Evolutionary conservation across 2,797 vertebrate species (phyloP), one percentile per base, ranked within the genome.

Genomic region (Nannoperca australis): DNA sequence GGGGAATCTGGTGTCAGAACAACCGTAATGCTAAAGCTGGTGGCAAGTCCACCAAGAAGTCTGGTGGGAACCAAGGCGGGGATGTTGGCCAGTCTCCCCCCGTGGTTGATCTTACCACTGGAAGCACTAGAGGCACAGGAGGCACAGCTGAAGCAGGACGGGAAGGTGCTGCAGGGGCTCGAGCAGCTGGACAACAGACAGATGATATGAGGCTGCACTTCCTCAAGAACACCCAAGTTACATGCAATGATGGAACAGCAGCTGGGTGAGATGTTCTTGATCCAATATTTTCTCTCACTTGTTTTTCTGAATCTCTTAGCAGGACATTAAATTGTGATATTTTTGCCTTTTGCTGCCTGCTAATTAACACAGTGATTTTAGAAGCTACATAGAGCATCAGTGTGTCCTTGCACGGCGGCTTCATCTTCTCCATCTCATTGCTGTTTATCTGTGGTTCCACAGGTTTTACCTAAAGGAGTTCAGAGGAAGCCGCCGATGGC

Each of bases 201-300:
- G 77, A 95, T 17, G 95, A 95, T 7, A 96, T 96, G 96, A 96
- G 94, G 81, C 94, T 97, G 61, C 91, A 95, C 67, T 94, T 95
- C 83, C 93, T 91, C 27, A 95, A 84, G 87, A 95, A 95, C 89
- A 86, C 92, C 5, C 85, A 89, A 11, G 93, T 95, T 55, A 91
- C 92, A 8, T 95, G 95, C 75, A 96, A 91, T 14, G 95, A 96
- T 20, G 95, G 95, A 45, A 95, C 95, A 18, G 91, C 93, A 40
- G 95, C 95, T 45, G 94, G 95, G 94, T 95, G 87, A 91, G 87
- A 81, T 47, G 14, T n/a, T 55, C 55, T 51, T 30, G 17, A 51
- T 66, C 8, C 73, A 14, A 20, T 44, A 2, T 40, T 51, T 73
- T 60, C 36, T 61, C 27, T 51, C 4, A 42, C 1, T 36, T 47